Evolutionary conservation across 1,140 invertebrate species (phyloP), one percentile per base, ranked within the genome.

Genomic region (Thaumetopoea pityocampa): DNA sequence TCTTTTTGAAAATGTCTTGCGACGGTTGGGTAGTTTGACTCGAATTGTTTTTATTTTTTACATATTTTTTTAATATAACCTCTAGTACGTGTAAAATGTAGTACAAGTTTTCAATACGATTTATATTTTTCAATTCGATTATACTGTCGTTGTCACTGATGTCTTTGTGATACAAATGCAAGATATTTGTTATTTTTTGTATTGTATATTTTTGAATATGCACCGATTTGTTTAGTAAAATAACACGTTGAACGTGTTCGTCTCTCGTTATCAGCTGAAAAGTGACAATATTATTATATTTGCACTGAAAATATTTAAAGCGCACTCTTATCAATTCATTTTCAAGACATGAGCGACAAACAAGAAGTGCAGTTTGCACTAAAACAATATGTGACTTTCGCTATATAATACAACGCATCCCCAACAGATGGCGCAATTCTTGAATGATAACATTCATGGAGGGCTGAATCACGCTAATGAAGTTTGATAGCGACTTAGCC

Each of bases 1-100:
- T 74, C 7, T 47, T 67, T 33, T 62, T 77, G 2, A 71, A 43
- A n/a, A 42, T 18, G 2, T 59, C 57, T 6, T 59, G 57, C 0
- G 61, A 58, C 4, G 14, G 32, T 18, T 72, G 69, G 0, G 52
- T 51, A 8, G 9, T 35, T 33, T 67, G 59, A 15, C 45, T 64
- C 1, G 15, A 12, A 0, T 20, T 14, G 2, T 38, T 17, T 44
- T 50, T 58, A 1, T 35, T 23, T 33, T 49, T 51, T 22, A 42
- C 40, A 14, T 61, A 50, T 38, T 47, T 67, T 47, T 62, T 57
- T 35, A 81, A 18, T n/a, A 78, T 49, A 5, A 52, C 40, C 37
- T 79, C 65, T 27, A 81, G 23, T 14, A 74, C 49, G 14, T 79
- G 55, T 26, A 81, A 67, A 10, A 77, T 53, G 14, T 76, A 73